Base-by-base conservation (phyloP, 2,888 invertebrate species). In the Strigamia maritima region DNA sequence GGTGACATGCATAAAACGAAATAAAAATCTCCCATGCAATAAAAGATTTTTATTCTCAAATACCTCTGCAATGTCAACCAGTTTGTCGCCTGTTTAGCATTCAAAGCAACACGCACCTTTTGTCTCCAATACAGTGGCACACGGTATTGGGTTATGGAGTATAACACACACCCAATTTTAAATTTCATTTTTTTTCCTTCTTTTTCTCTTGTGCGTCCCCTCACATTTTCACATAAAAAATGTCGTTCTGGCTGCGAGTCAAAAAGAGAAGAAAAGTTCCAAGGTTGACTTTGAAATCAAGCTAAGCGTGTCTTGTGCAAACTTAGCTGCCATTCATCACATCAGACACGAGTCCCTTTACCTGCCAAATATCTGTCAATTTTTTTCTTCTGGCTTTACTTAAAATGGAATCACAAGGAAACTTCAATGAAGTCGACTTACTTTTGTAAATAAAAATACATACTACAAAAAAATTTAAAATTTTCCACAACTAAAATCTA, bases 311-410 rank as follows among this genome's bases (percentile, higher is more conserved):
- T 70, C 70, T 70, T 70, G 70, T 70, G 70, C 70, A 70, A 70
- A 70, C 70, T 70, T 70, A 70, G 70, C 26, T 70, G 70, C 70
- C 70, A 70, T 70, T 70, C 70, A 70, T 70, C 70, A 70, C 70
- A 70, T 70, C 70, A 70, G 70, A 70, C 70, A 28, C 70, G 70
- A 70, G 26, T 70, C 70, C 28, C 24, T 28, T 70, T 70, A 70
- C 70, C 70, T 70, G 70, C 70, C 70, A 70, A 70, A 70, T 70
- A 70, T 70, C 70, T 70, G 70, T 70, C 70, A 70, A 70, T 70
- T 70, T 28, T 70, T 70, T 70, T 70, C 28, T 70, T 10, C 70
- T 70, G 3, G 35, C 10, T 28, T 70, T 28, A 10, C 70, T 28
- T 14, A 26, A 70, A 26, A 26, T 70, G 70, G 70, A 70, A 26